Conservation (phyloP, 1,140 invertebrate genomes). For the Drosophila gunungcola region DNA sequence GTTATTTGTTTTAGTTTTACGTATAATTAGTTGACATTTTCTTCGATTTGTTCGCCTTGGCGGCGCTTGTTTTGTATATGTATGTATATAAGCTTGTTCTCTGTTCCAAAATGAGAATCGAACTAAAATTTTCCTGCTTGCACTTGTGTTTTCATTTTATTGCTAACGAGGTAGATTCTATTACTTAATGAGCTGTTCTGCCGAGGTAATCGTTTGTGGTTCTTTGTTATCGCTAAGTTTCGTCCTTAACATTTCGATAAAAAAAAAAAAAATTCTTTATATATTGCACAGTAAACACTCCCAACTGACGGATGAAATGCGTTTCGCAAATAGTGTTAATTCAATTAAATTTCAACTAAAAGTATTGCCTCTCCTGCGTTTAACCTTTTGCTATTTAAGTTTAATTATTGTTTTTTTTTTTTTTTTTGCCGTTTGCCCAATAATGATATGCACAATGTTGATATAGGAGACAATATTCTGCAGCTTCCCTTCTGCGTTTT, state of each 20-base stretch:
- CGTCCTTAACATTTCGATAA: slow-evolving; percentile 35
- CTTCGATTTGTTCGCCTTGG: slow-evolving; percentile 32
- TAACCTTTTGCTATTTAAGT: slow-evolving; percentile 71
- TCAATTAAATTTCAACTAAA: slow-evolving; percentile 73
- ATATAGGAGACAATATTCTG: slow-evolving; percentile 58
- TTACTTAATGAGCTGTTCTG: slow-evolving; percentile 38
- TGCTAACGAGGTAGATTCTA: slow-evolving; percentile 72
- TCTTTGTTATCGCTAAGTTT: slow-evolving; percentile 42
- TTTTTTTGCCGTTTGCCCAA: slow-evolving; percentile 27
- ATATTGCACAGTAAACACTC: slow-evolving; percentile 67
- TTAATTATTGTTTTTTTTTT: slow-evolving; percentile 71
- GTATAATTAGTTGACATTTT: slow-evolving; percentile 73
- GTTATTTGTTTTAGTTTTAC: slow-evolving; percentile 78
- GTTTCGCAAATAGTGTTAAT: slow-evolving; percentile 25
- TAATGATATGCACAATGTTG: slow-evolving; percentile 79
- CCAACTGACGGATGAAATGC: slow-evolving; percentile 22
- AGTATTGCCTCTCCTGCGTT: slow-evolving; percentile 66
- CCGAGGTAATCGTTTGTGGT: slow-evolving; percentile 56
- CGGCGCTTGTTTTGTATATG: slow-evolving; percentile 2
- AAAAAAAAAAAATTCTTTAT: slow-evolving; percentile 38
- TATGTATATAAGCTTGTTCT: slow-evolving; percentile 5
- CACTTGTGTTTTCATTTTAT: slow-evolving; percentile 30
- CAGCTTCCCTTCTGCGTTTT: background rate
- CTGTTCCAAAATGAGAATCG: slow-evolving; percentile 4
- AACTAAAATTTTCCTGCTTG: slow-evolving; percentile 15